Conservation (phyloP, 2,113 vertebrate species). For the Motacilla alba region DNA sequence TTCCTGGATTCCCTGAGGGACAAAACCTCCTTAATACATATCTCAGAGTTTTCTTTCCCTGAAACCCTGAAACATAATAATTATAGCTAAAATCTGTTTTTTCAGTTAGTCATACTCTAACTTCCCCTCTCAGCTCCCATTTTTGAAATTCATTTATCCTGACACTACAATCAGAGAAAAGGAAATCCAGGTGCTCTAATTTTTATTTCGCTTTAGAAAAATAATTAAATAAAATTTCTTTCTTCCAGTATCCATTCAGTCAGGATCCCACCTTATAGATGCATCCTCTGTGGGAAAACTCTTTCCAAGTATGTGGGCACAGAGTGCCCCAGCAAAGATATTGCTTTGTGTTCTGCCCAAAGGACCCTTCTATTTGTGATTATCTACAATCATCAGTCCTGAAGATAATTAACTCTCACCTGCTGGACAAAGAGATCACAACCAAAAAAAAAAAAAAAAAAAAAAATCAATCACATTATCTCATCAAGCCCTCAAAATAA, state of each 20-base stretch:
- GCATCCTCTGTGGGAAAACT: not conserved
- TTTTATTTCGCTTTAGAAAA: not conserved
- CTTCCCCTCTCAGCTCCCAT: not conserved
- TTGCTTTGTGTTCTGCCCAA: not conserved
- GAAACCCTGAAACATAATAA: not conserved
- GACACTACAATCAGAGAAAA: not conserved
- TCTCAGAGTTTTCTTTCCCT: not conserved
- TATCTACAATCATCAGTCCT: not conserved
- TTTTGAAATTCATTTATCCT: not conserved
- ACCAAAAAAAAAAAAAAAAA: not conserved
- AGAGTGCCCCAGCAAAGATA: not conserved
- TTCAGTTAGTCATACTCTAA: not conserved
- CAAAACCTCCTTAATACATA: not conserved
- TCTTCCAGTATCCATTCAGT: not conserved
- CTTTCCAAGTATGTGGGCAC: not conserved
- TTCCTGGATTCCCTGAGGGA: constrained; percentile 7
- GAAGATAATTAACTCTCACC: not conserved
- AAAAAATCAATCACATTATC: fast-evolving
- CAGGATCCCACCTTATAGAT: not conserved
- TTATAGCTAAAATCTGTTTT: not conserved
- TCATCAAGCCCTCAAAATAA: not conserved
- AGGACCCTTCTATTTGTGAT: not conserved
- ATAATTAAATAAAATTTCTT: not conserved
- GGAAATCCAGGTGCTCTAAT: not conserved
- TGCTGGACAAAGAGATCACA: not conserved